Conservation (phyloP, 2,797 vertebrate species). For the Protonibea diacanthus region DNA sequence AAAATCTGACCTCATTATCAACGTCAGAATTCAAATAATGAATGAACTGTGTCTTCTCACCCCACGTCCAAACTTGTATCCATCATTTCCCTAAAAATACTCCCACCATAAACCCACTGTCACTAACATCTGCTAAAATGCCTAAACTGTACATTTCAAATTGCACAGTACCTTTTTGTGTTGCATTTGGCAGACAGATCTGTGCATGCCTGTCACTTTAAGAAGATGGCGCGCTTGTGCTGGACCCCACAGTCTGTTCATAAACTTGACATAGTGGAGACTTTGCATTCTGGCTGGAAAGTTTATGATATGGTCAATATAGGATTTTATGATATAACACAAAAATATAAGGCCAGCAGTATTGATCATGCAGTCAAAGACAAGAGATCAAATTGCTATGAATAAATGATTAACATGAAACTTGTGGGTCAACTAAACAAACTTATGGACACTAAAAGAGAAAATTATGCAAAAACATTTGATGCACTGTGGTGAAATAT, state of each 20-base stretch:
- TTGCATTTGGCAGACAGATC: conserved; percentile 11
- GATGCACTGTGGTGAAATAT: neutral
- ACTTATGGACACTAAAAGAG: neutral
- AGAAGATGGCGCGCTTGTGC: neutral
- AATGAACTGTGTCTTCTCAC: neutral
- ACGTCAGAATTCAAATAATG: too few relatives aligned
- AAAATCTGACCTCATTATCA: too few relatives aligned
- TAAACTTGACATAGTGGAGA: neutral
- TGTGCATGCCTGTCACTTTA: conserved; percentile 19
- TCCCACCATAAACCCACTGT: neutral
- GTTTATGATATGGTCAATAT: neutral
- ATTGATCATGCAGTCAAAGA: neutral
- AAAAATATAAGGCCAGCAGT: too few relatives aligned
- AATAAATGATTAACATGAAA: conserved; percentile 27
- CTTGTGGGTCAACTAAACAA: neutral
- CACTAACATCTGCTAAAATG: neutral
- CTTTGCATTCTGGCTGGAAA: conserved; percentile 41
- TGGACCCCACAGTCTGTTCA: conserved; percentile 43
- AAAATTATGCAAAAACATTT: neutral
- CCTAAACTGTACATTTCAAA: neutral
- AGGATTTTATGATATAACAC: too few relatives aligned
- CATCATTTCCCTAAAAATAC: neutral
- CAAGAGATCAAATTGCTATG: conserved; percentile 4
- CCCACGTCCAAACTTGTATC: neutral
- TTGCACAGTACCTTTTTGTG: conserved; percentile 45